Evolutionary conservation across 1,140 invertebrate species (phyloP), one percentile per base, ranked within the genome.

Genomic region (Eupeodes corollae): DNA sequence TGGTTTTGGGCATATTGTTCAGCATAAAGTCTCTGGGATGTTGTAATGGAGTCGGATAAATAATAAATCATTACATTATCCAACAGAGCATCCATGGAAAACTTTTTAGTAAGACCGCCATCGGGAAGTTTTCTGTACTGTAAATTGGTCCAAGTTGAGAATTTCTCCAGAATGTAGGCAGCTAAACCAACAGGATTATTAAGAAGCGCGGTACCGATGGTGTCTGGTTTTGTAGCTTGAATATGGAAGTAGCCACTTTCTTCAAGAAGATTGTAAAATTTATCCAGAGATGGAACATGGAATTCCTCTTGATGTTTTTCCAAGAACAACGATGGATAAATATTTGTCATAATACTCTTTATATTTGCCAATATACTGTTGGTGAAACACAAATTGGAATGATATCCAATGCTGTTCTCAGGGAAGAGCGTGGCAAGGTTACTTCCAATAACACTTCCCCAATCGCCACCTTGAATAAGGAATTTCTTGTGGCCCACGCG

Each of bases 31-130:
- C 90, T 72, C 56, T 79, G 71, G 1, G 86, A 85, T 1, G 84
- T 83, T 0, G 84, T 86, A 2, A 91, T 85, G 1, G 79, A 79
- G 48, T 79, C 79, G 0, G 82, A 80, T 0, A 82, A 57, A 82
- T 88, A 95, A 64, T 93, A 95, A 26, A 93, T 66, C 85, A 91
- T 93, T 0, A 94, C 59, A 59, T 91, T 91, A 51, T 92, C 91
- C 5, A 95, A 68, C 5, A 94, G 65, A 53, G 90, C 83, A 42
- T 88, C 84, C 41, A 83, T 66, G 0, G 73, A 75, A 55, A 70
- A 85, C 46, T 75, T 74, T 40, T 75, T 71, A 0, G 74, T 72
- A 0, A 93, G 57, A 1, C 86, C 86, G 14, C 88, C 90, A 64
- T 93, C 86, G 0, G 69, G 56, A 15, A 75, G 61, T 1, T 70